phyloP scores from a whole-genome alignment of 2,888 invertebrate species.

The Petrolisthes manimaculis region DNA sequence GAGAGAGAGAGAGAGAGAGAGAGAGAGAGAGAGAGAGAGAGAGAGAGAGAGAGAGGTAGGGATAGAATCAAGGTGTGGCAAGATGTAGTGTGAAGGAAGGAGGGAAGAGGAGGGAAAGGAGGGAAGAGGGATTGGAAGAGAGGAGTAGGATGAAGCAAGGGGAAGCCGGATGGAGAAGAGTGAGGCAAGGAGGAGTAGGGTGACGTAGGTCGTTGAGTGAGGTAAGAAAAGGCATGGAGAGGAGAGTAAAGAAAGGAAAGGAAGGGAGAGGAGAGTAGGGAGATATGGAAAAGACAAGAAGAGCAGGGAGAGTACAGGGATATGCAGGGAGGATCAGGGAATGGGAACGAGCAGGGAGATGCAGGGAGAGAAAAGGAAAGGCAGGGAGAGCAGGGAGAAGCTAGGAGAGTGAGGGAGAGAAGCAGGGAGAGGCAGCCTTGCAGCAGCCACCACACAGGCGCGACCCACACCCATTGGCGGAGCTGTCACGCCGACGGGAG shows the following conservation, averaged over 20 bases:
- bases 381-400: not conserved
- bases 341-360: not conserved
- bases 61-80: not conserved
- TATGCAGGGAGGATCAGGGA: not conserved
- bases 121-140: not conserved
- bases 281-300: not conserved
- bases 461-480: conserved; percentile 18
- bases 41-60: not conserved
- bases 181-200: no score
- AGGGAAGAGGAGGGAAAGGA: not conserved
- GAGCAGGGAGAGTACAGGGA: not conserved
- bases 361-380: not conserved
- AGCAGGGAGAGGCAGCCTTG: not conserved
- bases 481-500: conserved; percentile 6
- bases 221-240: no score
- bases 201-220: no score
- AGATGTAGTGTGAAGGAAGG: not conserved
- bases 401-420: not conserved
- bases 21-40: not conserved
- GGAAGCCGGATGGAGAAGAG: conserved; percentile 9
- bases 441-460: conserved; percentile 10
- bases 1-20: not conserved
- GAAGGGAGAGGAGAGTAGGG: not conserved
- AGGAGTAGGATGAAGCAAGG: not conserved
- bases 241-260: not conserved